These are phyloP conservation scores for Aleiodes sp. DNA, from an alignment of 1,140 invertebrate species.

Conservation along the genomic window DNA sequence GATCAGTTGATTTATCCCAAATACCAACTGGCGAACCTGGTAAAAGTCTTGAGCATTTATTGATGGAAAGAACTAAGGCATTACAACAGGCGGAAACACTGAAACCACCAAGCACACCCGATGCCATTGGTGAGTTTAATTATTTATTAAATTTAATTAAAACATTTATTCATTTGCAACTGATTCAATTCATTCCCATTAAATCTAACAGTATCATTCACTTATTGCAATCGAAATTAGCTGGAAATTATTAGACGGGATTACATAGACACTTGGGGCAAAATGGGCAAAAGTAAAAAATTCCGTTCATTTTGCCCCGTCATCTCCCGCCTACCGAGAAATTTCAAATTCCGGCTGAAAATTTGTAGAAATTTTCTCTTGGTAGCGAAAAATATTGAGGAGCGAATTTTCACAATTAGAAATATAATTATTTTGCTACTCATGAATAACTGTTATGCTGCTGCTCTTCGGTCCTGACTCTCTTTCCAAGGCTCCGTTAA, in stretches of 20 bases:
- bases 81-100: slow-evolving; percentile 69
- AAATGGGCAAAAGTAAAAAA: too few species aligned
- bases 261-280: too few species aligned
- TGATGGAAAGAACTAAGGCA: slow-evolving; percentile 81
- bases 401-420: too few species aligned
- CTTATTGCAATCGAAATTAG: too few species aligned
- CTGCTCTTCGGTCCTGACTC: slow-evolving; percentile 64
- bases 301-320: too few species aligned
- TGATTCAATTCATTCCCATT: background rate
- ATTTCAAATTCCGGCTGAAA: too few species aligned
- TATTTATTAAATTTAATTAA: background rate
- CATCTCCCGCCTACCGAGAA: too few species aligned
- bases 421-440: too few species aligned
- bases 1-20: slow-evolving; percentile 77
- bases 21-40: slow-evolving; percentile 67
- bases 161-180: background rate
- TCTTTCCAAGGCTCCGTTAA: slow-evolving; percentile 62
- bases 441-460: slow-evolving; percentile 47
- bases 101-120: slow-evolving; percentile 62
- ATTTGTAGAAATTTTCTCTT: too few species aligned
- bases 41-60: slow-evolving; percentile 80
- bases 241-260: too few species aligned
- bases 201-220: too few species aligned
- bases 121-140: slow-evolving; percentile 61
- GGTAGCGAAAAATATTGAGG: too few species aligned